phyloP scores from a whole-genome alignment of 2,888 invertebrate genomes.

The Leucophora obtusa region DNA sequence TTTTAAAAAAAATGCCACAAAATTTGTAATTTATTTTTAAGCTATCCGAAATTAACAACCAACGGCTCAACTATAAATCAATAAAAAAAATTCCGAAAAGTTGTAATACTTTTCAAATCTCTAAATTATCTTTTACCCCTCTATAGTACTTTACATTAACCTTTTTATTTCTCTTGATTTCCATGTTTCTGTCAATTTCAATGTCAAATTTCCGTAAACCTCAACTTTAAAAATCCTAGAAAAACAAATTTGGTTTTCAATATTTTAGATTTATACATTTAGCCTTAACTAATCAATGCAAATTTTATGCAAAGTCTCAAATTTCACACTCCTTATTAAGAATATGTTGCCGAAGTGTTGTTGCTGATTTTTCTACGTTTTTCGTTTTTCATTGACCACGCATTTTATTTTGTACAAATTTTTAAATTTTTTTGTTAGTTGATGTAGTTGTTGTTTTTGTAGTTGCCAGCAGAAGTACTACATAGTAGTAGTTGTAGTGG shows the following conservation, averaged over 20 bases:
- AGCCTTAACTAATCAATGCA: slow-evolving; percentile 61
- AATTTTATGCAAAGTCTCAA: slow-evolving; percentile 63
- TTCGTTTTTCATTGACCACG: slow-evolving; percentile 52
- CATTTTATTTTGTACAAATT: slow-evolving; percentile 56
- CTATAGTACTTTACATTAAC: too few relatives aligned
- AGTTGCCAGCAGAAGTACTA: neutral
- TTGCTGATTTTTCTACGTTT: slow-evolving; percentile 5
- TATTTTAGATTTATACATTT: slow-evolving; percentile 28
- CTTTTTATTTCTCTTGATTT: neutral
- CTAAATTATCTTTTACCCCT: too few relatives aligned
- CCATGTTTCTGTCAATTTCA: slow-evolving; percentile 36
- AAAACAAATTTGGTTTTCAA: neutral
- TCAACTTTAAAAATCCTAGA: slow-evolving; percentile 26
- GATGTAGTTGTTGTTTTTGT: neutral
- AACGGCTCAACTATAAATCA: too few relatives aligned
- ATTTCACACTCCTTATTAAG: slow-evolving; percentile 59
- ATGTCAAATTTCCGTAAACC: slow-evolving; percentile 26
- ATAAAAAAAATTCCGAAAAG: too few relatives aligned
- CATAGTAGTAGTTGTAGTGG: slow-evolving; percentile 31
- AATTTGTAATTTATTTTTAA: too few relatives aligned
- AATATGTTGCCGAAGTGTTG: slow-evolving; percentile 35
- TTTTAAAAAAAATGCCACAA: too few relatives aligned
- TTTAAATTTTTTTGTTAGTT: slow-evolving; percentile 26
- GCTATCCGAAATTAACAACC: too few relatives aligned
- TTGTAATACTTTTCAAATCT: too few relatives aligned